Evolutionary conservation across 2,888 invertebrate genomes (phyloP).

Genomic region (Siphlonurus alternatus): DNA sequence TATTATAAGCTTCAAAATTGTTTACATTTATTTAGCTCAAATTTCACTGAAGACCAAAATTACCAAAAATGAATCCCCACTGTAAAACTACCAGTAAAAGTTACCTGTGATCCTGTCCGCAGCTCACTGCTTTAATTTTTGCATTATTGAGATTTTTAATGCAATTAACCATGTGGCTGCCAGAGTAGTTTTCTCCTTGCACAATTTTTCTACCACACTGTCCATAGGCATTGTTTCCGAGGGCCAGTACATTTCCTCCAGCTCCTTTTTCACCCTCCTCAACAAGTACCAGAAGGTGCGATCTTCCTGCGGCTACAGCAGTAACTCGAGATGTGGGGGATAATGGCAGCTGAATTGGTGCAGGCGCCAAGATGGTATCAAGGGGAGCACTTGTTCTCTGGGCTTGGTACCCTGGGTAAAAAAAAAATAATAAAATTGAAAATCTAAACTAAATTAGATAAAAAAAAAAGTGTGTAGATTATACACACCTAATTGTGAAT

Average conservation of each 20-base stretch:
- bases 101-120: slow-evolving; percentile 84
- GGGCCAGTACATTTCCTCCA: slow-evolving; percentile 58
- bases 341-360: slow-evolving; percentile 50
- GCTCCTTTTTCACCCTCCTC: slow-evolving; percentile 22
- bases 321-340: slow-evolving; percentile 24
- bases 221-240: slow-evolving; percentile 87
- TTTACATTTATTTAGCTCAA: no score
- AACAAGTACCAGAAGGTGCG: slow-evolving; percentile 67
- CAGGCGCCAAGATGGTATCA: slow-evolving; percentile 50
- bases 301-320: slow-evolving; percentile 64
- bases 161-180: slow-evolving; percentile 46
- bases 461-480: not conserved
- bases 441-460: no score
- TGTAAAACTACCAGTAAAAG: not conserved
- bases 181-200: slow-evolving; percentile 52
- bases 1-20: no score
- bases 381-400: slow-evolving; percentile 41
- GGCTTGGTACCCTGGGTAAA: slow-evolving; percentile 26
- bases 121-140: slow-evolving; percentile 47
- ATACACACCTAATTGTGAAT: slow-evolving; percentile 75
- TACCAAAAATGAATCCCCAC: not conserved
- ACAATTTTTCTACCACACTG: slow-evolving; percentile 79
- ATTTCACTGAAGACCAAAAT: slow-evolving; percentile 9
- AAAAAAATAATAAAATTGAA: no score
- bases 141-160: slow-evolving; percentile 42